Evolutionary conservation across 2,888 invertebrate species (phyloP).

Genomic region (Timandra comae): DNA sequence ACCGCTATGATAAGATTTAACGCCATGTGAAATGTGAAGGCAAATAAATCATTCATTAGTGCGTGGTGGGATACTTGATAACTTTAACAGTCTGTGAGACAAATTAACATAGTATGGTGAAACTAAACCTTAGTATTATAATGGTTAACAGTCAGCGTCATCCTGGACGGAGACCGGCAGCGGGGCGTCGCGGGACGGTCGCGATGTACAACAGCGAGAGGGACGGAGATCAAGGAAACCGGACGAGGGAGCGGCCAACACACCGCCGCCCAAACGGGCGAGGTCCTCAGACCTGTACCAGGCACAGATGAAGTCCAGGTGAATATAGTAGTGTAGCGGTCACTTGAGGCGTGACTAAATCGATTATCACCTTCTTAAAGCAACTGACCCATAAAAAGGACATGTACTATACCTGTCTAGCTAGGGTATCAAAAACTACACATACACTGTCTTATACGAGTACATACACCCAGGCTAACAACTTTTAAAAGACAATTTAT

Average conservation of each 20-base stretch:
- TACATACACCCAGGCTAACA: too few species aligned
- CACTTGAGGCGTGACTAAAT: constrained; percentile 19
- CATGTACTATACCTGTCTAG: too few species aligned
- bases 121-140: too few species aligned
- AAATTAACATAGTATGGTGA: too few species aligned
- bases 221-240: constrained; percentile 72
- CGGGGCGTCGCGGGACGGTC: constrained; percentile 57
- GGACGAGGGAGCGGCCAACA: constrained; percentile 65
- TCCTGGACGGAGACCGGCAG: constrained; percentile 72
- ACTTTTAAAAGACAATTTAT: too few species aligned
- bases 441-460: too few species aligned
- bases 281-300: constrained; percentile 82
- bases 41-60: too few species aligned
- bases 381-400: too few species aligned
- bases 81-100: too few species aligned
- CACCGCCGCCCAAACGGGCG: constrained; percentile 82
- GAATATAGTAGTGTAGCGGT: constrained; percentile 39
- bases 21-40: too few species aligned
- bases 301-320: constrained; percentile 76
- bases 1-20: too few species aligned
- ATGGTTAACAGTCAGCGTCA: constrained; percentile 52
- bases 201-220: constrained; percentile 51
- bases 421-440: background rate
- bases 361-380: background rate
- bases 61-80: too few species aligned